Base-by-base conservation (phyloP, 1,140 invertebrate species). In the Oppia nitens region DNA sequence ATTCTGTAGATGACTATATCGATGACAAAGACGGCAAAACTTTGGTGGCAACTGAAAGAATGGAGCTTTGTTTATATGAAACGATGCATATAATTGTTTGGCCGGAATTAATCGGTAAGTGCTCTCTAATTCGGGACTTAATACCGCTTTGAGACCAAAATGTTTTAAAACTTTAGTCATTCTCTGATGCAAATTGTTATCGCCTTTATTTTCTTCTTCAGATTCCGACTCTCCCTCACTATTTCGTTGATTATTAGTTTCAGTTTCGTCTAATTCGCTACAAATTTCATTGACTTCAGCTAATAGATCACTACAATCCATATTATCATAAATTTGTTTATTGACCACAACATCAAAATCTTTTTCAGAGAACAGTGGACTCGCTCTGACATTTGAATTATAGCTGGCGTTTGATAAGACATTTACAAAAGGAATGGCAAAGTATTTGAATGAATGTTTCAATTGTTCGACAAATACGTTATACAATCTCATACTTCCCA, bases 11-110 rank as follows among this genome's bases (percentile, higher is more conserved):
- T 80, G 78, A 29, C 76, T 77, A 60, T 76, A 74, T 53, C 70
- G 68, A 45, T 73, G 71, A 69, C 78, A 80, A 20, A 72, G 64
- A 26, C 66, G 68, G 64, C 78, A 80, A n/a, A 74, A 66, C 3
- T 74, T 64, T 4, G 73, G 70, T 25, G 72, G 71, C 17, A 66
- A 66, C 72, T 77, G 62, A 53, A 57, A 62, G 32, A 53, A 55
- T 12, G 40, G n/a, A 23, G 28, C 0, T 25, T 50, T 12, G 1
- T 56, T 40, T 3, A 62, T 29, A 26, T 53, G 45, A 3, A 55
- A 24, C 12, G 29, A 27, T 51, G 48, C 26, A 17, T 23, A 28
- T 55, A 49, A 29, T 32, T 48, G 20, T 28, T 57, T 20, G 26
- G 28, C 47, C 45, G 21, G 47, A 29, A 53, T 28, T 27, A 23